Evolutionary conservation across 2,888 invertebrate species (phyloP), one percentile per base, ranked within the genome.

Genomic region (Teleogryllus oceanicus): DNA sequence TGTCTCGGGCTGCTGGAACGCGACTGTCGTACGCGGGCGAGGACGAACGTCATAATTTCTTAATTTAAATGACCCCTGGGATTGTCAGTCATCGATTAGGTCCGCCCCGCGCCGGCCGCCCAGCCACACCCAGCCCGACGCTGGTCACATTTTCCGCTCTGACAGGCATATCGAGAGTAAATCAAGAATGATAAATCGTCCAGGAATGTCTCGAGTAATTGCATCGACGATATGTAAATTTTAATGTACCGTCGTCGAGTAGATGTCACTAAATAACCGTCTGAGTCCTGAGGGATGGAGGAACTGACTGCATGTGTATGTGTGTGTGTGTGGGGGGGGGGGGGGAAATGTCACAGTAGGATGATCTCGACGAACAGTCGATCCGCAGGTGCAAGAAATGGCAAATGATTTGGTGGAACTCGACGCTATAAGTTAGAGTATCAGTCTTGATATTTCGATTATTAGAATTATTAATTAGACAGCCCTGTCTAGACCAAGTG

Each of bases 41-140:
- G 62, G n/a, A 62, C n/a, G 62, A n/a, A 62, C 62, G 62, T 62
- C 62, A 62, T 62, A 62, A 62, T 62, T 62, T 62, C 62, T 62
- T 62, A 62, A 62, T 62, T 18, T 62, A 62, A 62, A 62, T 62
- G 62, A 62, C n/a, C n/a, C 62, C n/a, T n/a, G n/a, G 62, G 16
- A 62, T n/a, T 62, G 62, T 62, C 62, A 62, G 62, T 62, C 62
- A 62, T 62, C 62, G 62, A 62, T 62, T n/a, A 62, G 62, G 62
- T 62, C 4, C 16, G 37, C 37, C 37, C 37, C 37, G 37, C 37
- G 5, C 37, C 8, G 37, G 37, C 37, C 37, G 37, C 37, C 37
- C 37, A 5, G 37, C 62, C n/a, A n/a, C n/a, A 16, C 62, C 62
- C 62, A 8, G 13, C 16, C 62, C 16, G 62, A 16, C 62, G 62